Percentiles rank a stretch among this genome's conserved stretches.
Conservation (phyloP, 2,888 invertebrate species). For the Drosophila histrio region DNA sequence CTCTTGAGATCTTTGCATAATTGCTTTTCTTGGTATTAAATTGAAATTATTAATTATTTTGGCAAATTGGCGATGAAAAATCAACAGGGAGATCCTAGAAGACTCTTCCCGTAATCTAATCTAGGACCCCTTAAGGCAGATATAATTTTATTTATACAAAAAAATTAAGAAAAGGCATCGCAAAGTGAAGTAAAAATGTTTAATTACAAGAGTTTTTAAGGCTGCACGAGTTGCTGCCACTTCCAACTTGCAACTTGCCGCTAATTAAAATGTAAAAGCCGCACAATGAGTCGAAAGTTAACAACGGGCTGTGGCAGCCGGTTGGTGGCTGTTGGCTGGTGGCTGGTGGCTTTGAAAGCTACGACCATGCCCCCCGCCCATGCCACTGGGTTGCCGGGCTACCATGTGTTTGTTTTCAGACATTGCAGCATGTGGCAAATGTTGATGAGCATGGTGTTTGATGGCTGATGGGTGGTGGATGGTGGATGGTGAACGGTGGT, state of each 20-base stretch:
- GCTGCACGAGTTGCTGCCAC: slow-evolving; percentile 41
- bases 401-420: slow-evolving; percentile 32
- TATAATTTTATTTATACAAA: too few relatives aligned
- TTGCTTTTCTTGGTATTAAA: slow-evolving; percentile 1
- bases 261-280: slow-evolving; percentile 80
- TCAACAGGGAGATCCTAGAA: slow-evolving; percentile 22
- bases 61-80: slow-evolving; percentile 25
- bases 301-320: slow-evolving; percentile 52
- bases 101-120: not conserved
- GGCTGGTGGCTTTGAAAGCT: not conserved
- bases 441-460: slow-evolving; percentile 24
- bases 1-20: not conserved
- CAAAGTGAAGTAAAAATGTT: slow-evolving; percentile 55
- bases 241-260: slow-evolving; percentile 58
- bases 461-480: slow-evolving; percentile 3
- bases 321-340: not conserved
- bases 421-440: slow-evolving; percentile 45
- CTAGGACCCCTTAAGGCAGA: not conserved
- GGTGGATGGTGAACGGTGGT: slow-evolving; percentile 2
- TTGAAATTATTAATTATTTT: slow-evolving; percentile 39
- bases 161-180: not conserved
- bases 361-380: slow-evolving; percentile 3
- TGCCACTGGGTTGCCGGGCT: slow-evolving; percentile 3
- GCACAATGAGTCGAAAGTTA: slow-evolving; percentile 79
- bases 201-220: slow-evolving; percentile 66